Base-by-base conservation (phyloP, 2,113 vertebrate species). In the Equus quagga region DNA sequence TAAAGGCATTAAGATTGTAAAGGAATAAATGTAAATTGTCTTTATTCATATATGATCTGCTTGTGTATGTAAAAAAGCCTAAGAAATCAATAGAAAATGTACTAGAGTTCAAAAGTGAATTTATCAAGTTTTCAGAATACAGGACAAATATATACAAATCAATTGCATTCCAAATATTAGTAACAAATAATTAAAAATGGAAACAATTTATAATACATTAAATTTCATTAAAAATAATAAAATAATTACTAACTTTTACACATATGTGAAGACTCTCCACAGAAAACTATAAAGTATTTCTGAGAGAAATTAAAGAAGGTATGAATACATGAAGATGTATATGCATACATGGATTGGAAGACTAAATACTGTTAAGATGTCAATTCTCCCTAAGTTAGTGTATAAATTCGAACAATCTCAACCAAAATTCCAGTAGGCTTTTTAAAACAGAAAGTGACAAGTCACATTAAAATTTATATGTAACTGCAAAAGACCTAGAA, bases 381-480 rank as follows among this genome's bases (percentile, higher is more conserved):
- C 51, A 83, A 0, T 73, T 95, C 41, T 83, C n/a, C 44, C 62
- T 60, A 89, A 70, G 19, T 85, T 93, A 81, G 26, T 85, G 31
- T 89, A 41, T 56, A 89, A 89, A 84, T 72, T 90, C 65, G 85
- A 49, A 91, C 17, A 85, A 72, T 84, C 65, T 67, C 49, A 85
- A 67, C 51, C 36, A 64, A 49, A 93, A 92, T 83, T 70, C 19
- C 64, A 65, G 18, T 14, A 86, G 51, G 41, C 64, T 81, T 93
- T 79, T n/a, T 72, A 93, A 95, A 67, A 67, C 46, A 75, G 46
- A 73, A 75, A 60, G 60, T 85, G 49, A 80, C 89, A 90, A 60
- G 23, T 54, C 33, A 93, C 60, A 41, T 93, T 90, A 89, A 92
- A 93, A 73, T 80, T 19, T 81, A 69, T 44, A 31, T 81, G 15